A percentile compares a stretch with the other conserved stretches of the same genome.
Evolutionary conservation across 2,888 invertebrate genomes (phyloP).

Genomic region (Malachius bipustulatus): DNA sequence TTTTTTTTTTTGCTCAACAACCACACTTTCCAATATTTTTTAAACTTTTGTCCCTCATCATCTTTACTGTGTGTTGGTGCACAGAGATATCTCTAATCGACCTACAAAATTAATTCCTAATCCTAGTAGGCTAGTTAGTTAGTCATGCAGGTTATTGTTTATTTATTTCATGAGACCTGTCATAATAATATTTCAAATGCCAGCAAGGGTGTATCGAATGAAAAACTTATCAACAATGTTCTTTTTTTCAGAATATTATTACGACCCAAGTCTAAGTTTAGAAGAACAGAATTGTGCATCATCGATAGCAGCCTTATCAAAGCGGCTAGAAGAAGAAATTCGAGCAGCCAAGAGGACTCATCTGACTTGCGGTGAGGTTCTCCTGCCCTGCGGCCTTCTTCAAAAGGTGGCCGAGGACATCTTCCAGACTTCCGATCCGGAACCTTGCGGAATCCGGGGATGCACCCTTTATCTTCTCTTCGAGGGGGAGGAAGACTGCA

Average conservation of each 20-base stretch:
- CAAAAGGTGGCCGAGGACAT: conserved; percentile 69
- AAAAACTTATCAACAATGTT: conserved; percentile 11
- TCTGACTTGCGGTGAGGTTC: conserved; percentile 72
- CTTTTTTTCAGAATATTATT: conserved; percentile 33
- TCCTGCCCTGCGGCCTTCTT: conserved; percentile 71
- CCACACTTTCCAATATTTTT: no score
- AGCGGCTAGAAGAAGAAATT: conserved; percentile 65
- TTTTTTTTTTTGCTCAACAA: no score
- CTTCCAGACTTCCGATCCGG: conserved; percentile 68
- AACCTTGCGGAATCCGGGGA: conserved; percentile 80
- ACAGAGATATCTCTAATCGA: no score
- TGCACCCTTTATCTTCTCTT: conserved; percentile 75
- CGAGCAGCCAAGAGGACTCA: conserved; percentile 71
- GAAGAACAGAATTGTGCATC: conserved; percentile 37
- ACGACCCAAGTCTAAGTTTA: conserved; percentile 29
- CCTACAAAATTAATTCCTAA: not conserved
- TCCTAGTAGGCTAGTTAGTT: not conserved
- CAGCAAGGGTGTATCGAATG: conserved; percentile 6
- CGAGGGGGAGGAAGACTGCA: conserved; percentile 56
- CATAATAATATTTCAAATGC: no score
- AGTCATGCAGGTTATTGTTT: conserved; percentile 9
- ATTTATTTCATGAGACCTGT: conserved; percentile 5
- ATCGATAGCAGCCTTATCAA: conserved; percentile 57
- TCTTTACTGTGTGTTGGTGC: no score
- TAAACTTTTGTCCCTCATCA: no score